These are phyloP conservation scores for Aythya baeri DNA, from an alignment of 2,113 vertebrate genomes.

Conservation along the genomic window DNA sequence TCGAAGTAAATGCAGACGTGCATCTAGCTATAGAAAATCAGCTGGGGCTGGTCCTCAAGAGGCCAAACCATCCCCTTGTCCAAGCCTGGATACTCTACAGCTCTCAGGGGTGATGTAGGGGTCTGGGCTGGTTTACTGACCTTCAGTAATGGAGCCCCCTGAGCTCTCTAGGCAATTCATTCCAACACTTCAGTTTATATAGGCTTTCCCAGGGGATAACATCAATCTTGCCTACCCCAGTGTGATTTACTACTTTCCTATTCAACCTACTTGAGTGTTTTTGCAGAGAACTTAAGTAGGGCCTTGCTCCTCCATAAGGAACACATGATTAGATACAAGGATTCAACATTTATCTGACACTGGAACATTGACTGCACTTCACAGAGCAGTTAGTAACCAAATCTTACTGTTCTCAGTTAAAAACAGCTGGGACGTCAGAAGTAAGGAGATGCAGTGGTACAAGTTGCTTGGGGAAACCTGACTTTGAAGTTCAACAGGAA, in stretches of 20 bases:
- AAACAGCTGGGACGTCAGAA: not conserved
- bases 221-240: not conserved
- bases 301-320: not conserved
- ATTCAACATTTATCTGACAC: not conserved
- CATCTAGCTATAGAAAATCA: not conserved
- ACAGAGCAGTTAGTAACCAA: not conserved
- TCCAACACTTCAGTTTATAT: not conserved
- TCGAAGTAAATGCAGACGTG: not conserved
- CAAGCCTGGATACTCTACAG: not conserved
- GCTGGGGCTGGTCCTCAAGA: not conserved
- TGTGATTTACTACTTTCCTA: not conserved
- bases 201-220: not conserved
- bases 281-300: not conserved
- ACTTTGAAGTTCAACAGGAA: not conserved
- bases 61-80: not conserved
- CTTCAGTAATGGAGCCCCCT: not conserved
- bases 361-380: not conserved
- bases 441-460: not conserved
- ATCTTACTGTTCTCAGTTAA: not conserved
- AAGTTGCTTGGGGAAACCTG: not conserved
- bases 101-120: not conserved
- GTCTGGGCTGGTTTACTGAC: not conserved
- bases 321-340: not conserved
- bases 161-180: not conserved
- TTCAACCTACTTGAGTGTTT: not conserved